A percentile compares a stretch with the other conserved stretches of the same genome.
Evolutionary conservation across 2,113 vertebrate species (phyloP).

Genomic region (Eretmochelys imbricata): DNA sequence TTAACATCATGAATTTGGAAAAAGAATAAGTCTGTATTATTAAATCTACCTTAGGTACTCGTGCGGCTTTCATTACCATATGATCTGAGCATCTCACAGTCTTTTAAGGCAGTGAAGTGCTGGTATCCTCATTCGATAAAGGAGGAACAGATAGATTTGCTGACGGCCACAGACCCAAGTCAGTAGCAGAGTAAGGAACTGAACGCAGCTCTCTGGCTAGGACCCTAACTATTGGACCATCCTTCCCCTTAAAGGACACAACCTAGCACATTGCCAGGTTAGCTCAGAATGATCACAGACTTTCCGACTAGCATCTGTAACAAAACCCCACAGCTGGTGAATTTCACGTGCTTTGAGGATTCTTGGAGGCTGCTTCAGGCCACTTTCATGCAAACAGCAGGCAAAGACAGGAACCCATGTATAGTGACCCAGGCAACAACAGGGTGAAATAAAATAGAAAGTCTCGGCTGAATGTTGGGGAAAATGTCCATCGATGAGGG

Average conservation of each 20-base stretch:
- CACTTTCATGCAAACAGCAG: neutral
- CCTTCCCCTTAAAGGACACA: neutral
- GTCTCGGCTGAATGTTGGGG: neutral
- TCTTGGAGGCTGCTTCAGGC: neutral
- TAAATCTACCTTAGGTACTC: fast-evolving
- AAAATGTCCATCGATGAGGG: neutral
- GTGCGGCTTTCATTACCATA: neutral
- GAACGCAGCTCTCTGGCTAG: neutral
- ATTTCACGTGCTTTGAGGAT: neutral
- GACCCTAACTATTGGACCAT: neutral
- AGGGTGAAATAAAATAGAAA: neutral
- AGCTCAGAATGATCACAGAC: neutral
- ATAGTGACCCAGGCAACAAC: neutral
- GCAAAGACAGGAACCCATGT: neutral
- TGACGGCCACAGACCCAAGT: neutral
- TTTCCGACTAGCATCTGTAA: neutral
- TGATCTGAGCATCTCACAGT: neutral
- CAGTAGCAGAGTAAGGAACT: neutral
- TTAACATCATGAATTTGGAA: fast-evolving
- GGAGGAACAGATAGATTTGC: neutral
- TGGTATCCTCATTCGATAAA: neutral
- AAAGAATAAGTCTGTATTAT: fast-evolving
- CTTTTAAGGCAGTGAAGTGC: neutral
- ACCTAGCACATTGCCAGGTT: neutral
- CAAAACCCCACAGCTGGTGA: neutral